Evolutionary conservation across 2,888 invertebrate species (phyloP).

Genomic region (Nudaria mundana): DNA sequence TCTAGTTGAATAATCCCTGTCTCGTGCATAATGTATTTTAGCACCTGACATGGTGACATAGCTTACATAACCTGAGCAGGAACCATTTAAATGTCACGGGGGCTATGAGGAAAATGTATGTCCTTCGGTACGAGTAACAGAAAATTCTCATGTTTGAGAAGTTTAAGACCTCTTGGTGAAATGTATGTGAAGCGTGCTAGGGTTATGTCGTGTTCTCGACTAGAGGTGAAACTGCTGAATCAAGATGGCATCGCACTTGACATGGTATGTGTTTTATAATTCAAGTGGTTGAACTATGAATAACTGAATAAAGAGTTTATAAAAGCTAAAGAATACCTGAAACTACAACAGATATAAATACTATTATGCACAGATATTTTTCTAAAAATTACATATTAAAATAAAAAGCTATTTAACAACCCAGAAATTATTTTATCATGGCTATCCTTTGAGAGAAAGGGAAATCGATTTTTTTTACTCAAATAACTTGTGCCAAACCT

Average conservation of each 20-base stretch:
- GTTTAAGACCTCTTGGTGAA: slow-evolving; percentile 5
- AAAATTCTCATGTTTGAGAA: slow-evolving; percentile 6
- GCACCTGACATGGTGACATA: slow-evolving; percentile 15
- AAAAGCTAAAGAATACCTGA: background rate
- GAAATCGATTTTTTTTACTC: too few relatives aligned
- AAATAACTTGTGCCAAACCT: too few relatives aligned
- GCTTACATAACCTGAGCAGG: slow-evolving; percentile 6
- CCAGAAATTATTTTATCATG: too few relatives aligned
- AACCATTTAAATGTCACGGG: slow-evolving; percentile 27
- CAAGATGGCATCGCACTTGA: background rate
- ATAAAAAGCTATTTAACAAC: too few relatives aligned
- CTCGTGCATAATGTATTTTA: slow-evolving; percentile 24
- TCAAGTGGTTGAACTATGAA: background rate
- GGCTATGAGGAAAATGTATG: slow-evolving; percentile 20
- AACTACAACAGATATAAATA: too few relatives aligned
- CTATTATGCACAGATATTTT: too few relatives aligned
- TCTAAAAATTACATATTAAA: too few relatives aligned
- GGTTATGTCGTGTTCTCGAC: slow-evolving; percentile 1
- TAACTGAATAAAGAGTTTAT: background rate
- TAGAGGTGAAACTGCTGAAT: slow-evolving; percentile 4
- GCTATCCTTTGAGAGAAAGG: too few relatives aligned
- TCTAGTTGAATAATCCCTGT: slow-evolving; percentile 18
- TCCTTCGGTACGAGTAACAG: slow-evolving; percentile 7
- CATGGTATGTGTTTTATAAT: background rate
- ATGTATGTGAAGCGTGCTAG: slow-evolving; percentile 1